Evolutionary conservation across 2,888 invertebrate genomes (phyloP).

Genomic region (Cinara cedri): DNA sequence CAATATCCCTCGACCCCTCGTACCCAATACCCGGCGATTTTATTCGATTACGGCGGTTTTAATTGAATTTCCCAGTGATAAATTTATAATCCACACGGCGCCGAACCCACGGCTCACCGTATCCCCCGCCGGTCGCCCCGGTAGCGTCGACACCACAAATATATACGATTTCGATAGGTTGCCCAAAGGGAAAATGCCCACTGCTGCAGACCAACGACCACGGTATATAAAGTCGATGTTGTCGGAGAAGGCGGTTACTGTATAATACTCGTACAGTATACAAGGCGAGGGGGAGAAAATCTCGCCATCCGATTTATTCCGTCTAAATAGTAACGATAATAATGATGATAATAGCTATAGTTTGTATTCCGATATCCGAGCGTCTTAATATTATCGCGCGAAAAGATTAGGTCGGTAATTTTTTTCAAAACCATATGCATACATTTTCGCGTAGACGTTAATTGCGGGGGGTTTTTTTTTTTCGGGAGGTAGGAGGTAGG

Average conservation of each 20-base stretch:
- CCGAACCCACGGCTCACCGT: constrained; percentile 8
- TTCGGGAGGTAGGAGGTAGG: too few relatives aligned
- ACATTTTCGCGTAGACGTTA: too few relatives aligned
- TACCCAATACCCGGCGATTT: constrained; percentile 19
- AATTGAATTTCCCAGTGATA: constrained; percentile 55
- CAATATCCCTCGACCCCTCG: not conserved
- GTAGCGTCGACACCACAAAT: constrained; percentile 17
- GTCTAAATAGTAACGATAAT: too few relatives aligned
- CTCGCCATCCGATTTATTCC: too few relatives aligned
- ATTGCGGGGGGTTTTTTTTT: too few relatives aligned
- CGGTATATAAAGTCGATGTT: constrained; percentile 7
- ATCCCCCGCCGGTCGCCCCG: not conserved
- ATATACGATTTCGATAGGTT: not conserved
- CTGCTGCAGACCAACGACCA: not conserved
- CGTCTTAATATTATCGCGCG: too few relatives aligned
- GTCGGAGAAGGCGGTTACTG: too few relatives aligned
- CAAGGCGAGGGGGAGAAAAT: too few relatives aligned
- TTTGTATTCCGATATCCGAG: too few relatives aligned
- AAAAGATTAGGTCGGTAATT: too few relatives aligned
- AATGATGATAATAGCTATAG: too few relatives aligned
- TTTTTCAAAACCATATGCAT: too few relatives aligned
- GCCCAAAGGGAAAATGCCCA: not conserved
- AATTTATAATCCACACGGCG: constrained; percentile 45
- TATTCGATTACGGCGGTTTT: constrained; percentile 55
- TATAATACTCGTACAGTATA: not conserved